Evolutionary conservation across 2,888 invertebrate genomes (phyloP).

Genomic region (Megastigmus dorsalis): DNA sequence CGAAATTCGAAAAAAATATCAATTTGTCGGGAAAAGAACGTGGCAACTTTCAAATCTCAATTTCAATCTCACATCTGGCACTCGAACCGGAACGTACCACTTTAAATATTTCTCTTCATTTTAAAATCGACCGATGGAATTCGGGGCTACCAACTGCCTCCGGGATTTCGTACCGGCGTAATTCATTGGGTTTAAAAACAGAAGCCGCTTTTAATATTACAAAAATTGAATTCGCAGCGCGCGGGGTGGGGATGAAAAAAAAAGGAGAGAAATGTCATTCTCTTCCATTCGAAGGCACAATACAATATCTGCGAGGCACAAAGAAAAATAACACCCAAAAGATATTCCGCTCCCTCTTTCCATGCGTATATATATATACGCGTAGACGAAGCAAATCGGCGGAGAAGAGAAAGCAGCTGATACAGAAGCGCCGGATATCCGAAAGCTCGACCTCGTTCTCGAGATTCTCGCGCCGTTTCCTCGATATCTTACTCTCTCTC

Average conservation of each 20-base stretch:
- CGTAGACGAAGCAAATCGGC: slow-evolving; percentile 33
- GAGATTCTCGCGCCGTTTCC: slow-evolving; percentile 48
- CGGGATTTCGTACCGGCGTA: too few relatives aligned
- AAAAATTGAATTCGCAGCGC: slow-evolving; percentile 5
- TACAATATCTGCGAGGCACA: slow-evolving; percentile 10
- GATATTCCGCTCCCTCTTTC: not conserved
- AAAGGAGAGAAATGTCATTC: not conserved
- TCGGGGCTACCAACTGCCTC: too few relatives aligned
- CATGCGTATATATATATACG: too few relatives aligned
- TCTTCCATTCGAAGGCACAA: slow-evolving; percentile 11
- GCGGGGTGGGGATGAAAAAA: too few relatives aligned
- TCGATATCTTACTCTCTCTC: slow-evolving; percentile 28
- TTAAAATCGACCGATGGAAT: too few relatives aligned
- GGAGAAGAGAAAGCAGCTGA: slow-evolving; percentile 25
- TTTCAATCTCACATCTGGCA: too few relatives aligned
- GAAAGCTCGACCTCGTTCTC: slow-evolving; percentile 49
- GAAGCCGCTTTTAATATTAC: not conserved
- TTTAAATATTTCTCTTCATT: too few relatives aligned
- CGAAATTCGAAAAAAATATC: too few relatives aligned
- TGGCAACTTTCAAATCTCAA: too few relatives aligned
- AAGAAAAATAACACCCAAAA: not conserved
- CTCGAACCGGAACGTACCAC: too few relatives aligned
- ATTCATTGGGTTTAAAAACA: too few relatives aligned
- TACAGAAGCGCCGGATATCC: slow-evolving; percentile 41
- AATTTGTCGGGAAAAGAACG: too few relatives aligned